These are phyloP conservation scores for Hippopotamus amphibius DNA, from an alignment of 2,113 vertebrate species.

Conservation along the genomic window DNA sequence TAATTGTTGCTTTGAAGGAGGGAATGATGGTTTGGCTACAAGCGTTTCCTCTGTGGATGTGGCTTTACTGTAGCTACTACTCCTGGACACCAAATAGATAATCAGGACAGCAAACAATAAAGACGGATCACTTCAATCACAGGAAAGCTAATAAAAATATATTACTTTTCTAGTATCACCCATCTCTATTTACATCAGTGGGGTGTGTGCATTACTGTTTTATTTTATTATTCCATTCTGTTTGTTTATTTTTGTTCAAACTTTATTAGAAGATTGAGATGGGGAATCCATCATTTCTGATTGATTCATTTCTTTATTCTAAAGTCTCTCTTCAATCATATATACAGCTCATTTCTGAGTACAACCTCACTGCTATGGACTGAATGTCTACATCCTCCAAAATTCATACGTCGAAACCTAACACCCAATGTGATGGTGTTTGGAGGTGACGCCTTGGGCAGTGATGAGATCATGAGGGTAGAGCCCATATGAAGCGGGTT, in stretches of 20 bases:
- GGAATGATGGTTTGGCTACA: neutral
- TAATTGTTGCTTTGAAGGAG: neutral
- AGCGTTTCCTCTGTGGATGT: neutral
- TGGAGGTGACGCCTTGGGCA: neutral
- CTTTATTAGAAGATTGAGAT: neutral
- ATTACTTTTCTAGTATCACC: neutral
- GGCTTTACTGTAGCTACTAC: neutral
- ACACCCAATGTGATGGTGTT: neutral
- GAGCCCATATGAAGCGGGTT: no score
- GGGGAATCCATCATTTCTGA: neutral
- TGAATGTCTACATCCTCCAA: neutral
- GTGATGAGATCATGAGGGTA: neutral
- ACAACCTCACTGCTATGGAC: neutral
- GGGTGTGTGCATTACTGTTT: neutral
- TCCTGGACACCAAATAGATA: neutral
- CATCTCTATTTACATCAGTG: neutral
- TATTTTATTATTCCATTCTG: neutral
- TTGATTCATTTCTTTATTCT: neutral
- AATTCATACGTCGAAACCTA: neutral
- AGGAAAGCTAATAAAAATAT: neutral
- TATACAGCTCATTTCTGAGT: neutral
- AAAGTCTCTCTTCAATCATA: neutral
- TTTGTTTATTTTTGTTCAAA: neutral
- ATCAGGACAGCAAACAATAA: neutral
- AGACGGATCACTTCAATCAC: neutral